phyloP scores from a whole-genome alignment of 2,113 vertebrate genomes.

The Otus sunia region DNA sequence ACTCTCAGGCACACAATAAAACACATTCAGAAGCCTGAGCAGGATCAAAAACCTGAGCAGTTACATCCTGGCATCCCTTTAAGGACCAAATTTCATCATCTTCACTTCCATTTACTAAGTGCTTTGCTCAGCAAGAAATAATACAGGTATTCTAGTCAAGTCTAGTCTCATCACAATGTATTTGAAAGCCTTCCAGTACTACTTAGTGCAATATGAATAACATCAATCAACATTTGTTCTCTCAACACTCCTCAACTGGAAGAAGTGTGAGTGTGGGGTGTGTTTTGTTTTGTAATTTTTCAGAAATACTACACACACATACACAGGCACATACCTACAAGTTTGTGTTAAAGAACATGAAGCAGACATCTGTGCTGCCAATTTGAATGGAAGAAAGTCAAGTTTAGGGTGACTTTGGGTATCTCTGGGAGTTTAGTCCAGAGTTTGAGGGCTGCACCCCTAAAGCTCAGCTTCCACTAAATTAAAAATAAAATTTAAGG shows the following conservation, averaged over 20 bases:
- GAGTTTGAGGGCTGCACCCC: background rate
- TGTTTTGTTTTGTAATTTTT: slow-evolving; percentile 1
- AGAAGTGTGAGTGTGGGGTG: background rate
- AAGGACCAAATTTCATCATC: slow-evolving; percentile 30
- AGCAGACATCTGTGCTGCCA: background rate
- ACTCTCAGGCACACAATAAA: background rate
- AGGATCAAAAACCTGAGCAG: slow-evolving; percentile 14
- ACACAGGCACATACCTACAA: background rate
- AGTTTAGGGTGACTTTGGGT: background rate
- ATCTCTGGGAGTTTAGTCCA: background rate
- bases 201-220: background rate
- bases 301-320: background rate
- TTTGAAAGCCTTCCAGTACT: slow-evolving; percentile 47
- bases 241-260: background rate
- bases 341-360: background rate
- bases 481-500: background rate
- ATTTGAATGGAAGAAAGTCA: background rate
- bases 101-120: slow-evolving; percentile 6
- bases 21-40: background rate
- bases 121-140: slow-evolving; percentile 34
- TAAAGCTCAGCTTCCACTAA: background rate
- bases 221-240: slow-evolving; percentile 36
- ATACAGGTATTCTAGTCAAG: slow-evolving; percentile 17
- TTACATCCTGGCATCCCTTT: slow-evolving; percentile 7
- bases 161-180: background rate